Base-by-base conservation (phyloP, 2,113 vertebrate genomes). In the Coturnix japonica region DNA sequence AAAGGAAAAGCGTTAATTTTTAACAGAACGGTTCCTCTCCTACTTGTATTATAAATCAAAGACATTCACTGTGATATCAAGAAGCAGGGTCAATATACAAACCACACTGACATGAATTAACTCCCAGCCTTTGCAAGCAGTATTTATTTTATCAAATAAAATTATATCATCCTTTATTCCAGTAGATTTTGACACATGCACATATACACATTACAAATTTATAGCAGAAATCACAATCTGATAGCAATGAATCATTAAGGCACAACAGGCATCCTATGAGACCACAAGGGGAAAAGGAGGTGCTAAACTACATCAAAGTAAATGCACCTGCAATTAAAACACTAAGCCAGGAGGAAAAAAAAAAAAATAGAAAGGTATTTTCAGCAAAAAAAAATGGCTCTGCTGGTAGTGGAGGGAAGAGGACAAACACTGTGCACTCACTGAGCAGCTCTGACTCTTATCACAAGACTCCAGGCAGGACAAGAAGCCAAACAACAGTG, bases 311-410 rank as follows among this genome's bases (percentile, higher is more conserved):
- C 18, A 70, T 70, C 30, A n/a, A 79, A 85, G 61, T 44, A 71
- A 41, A 14, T 6, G 1, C 57, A 64, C 43, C 72, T 84, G 56
- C 31, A 85, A 91, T 74, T 79, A 64, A 94, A 91, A 81, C 37
- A 77, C 7, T 44, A 72, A 57, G 39, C 14, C 21, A 30, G 46
- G 41, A 90, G 31, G 43, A 43, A 91, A 90, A 91, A 82, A 90
- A 72, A 88, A 90, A 91, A 82, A 90, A 63, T 67, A 49, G 72
- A 60, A 70, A 88, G 4, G 17, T 72, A 67, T 84, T 94, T 94
- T 85, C 89, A 86, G 35, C 39, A 51, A 20, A 84, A 85, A 84
- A 85, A 81, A 81, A 65, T 65, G 9, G 2, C 17, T 81, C 31
- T 76, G 3, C 19, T 26, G 71, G 31, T 43, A 51, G 37, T 72